Conservation (phyloP, 1,140 invertebrate species). For the Caenorhabditis remanei region DNA sequence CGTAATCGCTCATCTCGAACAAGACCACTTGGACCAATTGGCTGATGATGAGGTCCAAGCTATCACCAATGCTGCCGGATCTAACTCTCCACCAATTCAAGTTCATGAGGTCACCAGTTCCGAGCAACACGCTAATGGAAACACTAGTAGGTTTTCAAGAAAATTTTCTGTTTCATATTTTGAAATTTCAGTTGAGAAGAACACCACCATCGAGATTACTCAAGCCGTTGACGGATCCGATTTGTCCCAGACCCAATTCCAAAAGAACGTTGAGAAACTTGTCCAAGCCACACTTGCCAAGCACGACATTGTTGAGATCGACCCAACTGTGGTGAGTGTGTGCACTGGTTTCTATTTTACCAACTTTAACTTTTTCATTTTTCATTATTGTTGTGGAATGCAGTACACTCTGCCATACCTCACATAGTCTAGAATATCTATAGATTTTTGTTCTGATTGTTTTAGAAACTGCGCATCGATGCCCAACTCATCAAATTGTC, state of each 20-base stretch:
- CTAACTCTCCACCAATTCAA: constrained; percentile 60
- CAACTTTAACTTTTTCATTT: background rate
- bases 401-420: background rate
- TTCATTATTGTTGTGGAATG: constrained; percentile 29
- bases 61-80: constrained; percentile 23
- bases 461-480: constrained; percentile 64
- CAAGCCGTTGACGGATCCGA: constrained; percentile 38
- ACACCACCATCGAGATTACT: constrained; percentile 57
- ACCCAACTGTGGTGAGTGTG: constrained; percentile 60
- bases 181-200: constrained; percentile 56
- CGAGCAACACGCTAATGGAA: constrained; percentile 54
- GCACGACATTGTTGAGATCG: constrained; percentile 50
- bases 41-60: constrained; percentile 57
- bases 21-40: constrained; percentile 40
- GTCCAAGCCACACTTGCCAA: constrained; percentile 7
- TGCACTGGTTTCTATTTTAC: background rate
- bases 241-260: constrained; percentile 47
- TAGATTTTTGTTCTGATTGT: constrained; percentile 9
- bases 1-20: constrained; percentile 20
- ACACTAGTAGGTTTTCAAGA: constrained; percentile 3
- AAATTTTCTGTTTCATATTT: background rate
- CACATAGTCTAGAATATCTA: constrained; percentile 11
- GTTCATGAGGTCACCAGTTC: constrained; percentile 62
- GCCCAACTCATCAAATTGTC: constrained; percentile 59
- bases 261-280: constrained; percentile 41